phyloP scores from a whole-genome alignment of 2,113 vertebrate genomes.

The Sciurus niger region DNA sequence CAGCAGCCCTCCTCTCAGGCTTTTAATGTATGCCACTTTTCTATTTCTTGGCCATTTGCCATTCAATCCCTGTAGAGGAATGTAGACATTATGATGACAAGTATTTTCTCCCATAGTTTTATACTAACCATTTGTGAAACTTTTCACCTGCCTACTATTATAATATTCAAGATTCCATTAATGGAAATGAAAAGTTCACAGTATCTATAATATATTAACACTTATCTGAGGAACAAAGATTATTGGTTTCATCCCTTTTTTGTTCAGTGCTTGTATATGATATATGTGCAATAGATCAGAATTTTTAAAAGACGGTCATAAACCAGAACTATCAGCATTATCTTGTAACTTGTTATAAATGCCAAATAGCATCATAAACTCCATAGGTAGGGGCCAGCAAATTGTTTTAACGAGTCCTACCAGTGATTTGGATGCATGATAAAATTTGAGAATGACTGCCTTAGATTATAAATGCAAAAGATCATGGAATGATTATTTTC shows the following conservation, averaged over 20 bases:
- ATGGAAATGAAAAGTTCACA: background rate
- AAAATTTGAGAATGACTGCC: background rate
- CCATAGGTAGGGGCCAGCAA: background rate
- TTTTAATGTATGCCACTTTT: background rate
- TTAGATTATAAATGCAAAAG: constrained; percentile 34
- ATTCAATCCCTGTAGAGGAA: constrained; percentile 48
- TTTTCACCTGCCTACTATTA: background rate
- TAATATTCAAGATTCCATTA: constrained; percentile 18
- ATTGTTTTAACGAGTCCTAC: background rate
- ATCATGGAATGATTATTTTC: background rate
- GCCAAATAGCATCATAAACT: constrained; percentile 37
- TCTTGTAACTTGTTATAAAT: constrained; percentile 37
- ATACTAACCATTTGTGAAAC: background rate
- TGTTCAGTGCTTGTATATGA: background rate
- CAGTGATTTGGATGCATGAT: background rate
- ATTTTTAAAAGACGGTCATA: constrained; percentile 40
- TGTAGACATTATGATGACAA: background rate
- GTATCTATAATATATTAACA: background rate
- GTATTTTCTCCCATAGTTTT: background rate
- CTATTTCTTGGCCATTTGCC: background rate
- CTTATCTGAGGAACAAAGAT: constrained; percentile 16
- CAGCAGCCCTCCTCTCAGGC: background rate
- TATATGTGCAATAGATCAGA: background rate
- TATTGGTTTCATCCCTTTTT: background rate
- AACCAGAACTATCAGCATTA: background rate